phyloP scores from a whole-genome alignment of 2,888 invertebrate genomes.

The Drosophila ustulata region DNA sequence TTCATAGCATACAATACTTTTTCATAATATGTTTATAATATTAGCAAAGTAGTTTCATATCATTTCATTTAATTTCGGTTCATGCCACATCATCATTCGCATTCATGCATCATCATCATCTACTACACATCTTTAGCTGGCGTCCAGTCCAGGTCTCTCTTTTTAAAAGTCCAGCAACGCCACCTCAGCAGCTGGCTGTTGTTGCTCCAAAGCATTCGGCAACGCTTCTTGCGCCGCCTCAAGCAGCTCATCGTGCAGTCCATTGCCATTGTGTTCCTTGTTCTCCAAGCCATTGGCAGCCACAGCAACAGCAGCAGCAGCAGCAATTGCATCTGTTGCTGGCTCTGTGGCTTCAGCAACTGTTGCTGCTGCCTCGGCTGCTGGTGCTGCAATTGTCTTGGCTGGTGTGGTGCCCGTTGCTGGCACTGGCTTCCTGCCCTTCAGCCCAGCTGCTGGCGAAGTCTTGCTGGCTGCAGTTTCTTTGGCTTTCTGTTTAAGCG shows the following conservation, averaged over 20 bases:
- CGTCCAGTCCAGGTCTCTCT: constrained; percentile 8
- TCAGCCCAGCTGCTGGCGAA: constrained; percentile 53
- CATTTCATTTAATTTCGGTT: constrained; percentile 3
- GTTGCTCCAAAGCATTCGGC: constrained; percentile 24
- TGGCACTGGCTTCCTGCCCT: constrained; percentile 39
- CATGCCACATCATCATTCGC: constrained; percentile 12
- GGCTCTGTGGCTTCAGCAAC: constrained; percentile 35
- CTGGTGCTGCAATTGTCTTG: constrained; percentile 33
- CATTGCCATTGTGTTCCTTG: constrained; percentile 48
- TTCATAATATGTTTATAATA: constrained; percentile 77
- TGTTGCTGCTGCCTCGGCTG: constrained; percentile 17
- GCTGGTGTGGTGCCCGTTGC: constrained; percentile 30
- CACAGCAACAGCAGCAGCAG: constrained; percentile 22
- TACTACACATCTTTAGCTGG: constrained; percentile 3
- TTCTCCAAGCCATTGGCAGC: constrained; percentile 50
- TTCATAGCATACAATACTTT: constrained; percentile 58
- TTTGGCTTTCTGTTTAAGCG: constrained; percentile 75
- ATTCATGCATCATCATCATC: not conserved
- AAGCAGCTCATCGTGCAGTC: constrained; percentile 34
- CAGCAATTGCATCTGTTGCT: constrained; percentile 13
- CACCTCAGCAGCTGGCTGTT: constrained; percentile 38
- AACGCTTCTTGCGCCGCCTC: constrained; percentile 52
- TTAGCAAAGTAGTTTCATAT: constrained; percentile 68
- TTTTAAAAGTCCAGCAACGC: constrained; percentile 59
- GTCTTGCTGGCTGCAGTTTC: constrained; percentile 55